Evolutionary conservation across 2,888 invertebrate species (phyloP).

Genomic region (Nysson spinosus): DNA sequence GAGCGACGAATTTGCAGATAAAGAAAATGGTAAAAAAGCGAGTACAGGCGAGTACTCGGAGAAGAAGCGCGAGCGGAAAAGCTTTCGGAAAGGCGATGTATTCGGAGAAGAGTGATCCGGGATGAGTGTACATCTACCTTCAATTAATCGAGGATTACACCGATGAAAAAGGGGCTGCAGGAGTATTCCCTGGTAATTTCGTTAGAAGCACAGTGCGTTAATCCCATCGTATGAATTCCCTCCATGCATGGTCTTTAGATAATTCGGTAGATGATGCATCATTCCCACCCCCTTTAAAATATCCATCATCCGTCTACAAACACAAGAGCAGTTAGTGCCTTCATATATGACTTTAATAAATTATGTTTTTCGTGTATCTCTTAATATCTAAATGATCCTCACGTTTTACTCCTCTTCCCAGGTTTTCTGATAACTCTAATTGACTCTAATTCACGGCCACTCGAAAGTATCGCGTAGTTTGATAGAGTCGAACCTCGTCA

Average conservation of each 20-base stretch:
- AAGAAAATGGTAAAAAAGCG: not conserved
- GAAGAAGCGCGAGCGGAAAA: constrained; percentile 1
- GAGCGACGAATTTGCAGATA: constrained; percentile 14
- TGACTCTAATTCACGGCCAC: not conserved
- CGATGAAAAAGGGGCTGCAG: constrained; percentile 3
- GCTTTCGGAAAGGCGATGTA: too few species aligned
- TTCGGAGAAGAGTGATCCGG: constrained; percentile 7
- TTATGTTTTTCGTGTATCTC: constrained; percentile 21
- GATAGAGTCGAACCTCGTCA: constrained; percentile 2
- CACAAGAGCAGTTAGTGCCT: constrained; percentile 16
- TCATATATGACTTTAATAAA: constrained; percentile 39
- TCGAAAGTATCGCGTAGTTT: not conserved
- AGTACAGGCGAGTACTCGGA: not conserved
- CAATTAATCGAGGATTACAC: constrained; percentile 14
- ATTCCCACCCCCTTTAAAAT: constrained; percentile 21
- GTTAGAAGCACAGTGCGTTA: constrained; percentile 32
- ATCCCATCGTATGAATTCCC: constrained; percentile 27
- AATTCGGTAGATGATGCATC: constrained; percentile 27
- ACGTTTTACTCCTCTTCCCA: not conserved
- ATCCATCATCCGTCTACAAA: constrained; percentile 16
- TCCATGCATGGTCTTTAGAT: constrained; percentile 34
- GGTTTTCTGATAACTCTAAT: not conserved
- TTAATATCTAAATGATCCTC: constrained; percentile 2
- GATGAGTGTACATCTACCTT: constrained; percentile 12
- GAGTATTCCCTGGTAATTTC: constrained; percentile 34